Conservation (phyloP, 2,113 vertebrate species). For the Eira barbara region DNA sequence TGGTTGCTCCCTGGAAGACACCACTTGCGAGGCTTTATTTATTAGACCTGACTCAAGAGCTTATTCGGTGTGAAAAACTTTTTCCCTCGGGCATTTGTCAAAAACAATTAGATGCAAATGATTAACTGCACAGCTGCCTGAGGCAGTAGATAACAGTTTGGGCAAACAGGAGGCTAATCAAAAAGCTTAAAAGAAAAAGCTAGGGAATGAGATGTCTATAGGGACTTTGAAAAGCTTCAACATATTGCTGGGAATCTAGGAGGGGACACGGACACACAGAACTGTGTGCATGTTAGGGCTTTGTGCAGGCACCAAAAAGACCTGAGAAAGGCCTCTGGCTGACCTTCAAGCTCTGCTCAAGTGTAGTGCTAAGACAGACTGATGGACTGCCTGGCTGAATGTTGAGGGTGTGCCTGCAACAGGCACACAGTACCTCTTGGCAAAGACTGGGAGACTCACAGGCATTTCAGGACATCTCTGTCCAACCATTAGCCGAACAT, state of each 20-base stretch:
- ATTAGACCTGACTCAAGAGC: constrained; percentile 33
- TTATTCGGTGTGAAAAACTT: neutral
- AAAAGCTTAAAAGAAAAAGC: constrained; percentile 49
- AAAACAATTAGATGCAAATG: constrained; percentile 57
- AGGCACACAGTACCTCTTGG: neutral
- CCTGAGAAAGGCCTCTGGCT: neutral
- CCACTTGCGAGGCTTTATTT: constrained; percentile 34
- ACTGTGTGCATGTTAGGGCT: neutral
- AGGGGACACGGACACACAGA: neutral
- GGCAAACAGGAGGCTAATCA: constrained; percentile 16
- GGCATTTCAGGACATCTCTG: neutral
- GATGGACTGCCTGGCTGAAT: neutral
- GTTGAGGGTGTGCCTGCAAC: neutral
- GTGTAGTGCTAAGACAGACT: neutral
- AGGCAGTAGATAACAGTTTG: constrained; percentile 36
- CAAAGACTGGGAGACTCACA: constrained; percentile 20
- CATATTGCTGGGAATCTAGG: neutral
- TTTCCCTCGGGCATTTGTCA: constrained; percentile 44
- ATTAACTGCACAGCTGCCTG: constrained; percentile 34
- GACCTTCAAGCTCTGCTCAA: constrained; percentile 1
- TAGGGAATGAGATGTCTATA: neutral
- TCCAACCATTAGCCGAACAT: neutral
- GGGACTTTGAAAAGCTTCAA: constrained; percentile 45
- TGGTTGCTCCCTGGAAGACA: constrained; percentile 21
- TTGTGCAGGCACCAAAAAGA: neutral